These are phyloP conservation scores for Drosophila meridiana DNA, from an alignment of 2,888 invertebrate species.

Conservation along the genomic window DNA sequence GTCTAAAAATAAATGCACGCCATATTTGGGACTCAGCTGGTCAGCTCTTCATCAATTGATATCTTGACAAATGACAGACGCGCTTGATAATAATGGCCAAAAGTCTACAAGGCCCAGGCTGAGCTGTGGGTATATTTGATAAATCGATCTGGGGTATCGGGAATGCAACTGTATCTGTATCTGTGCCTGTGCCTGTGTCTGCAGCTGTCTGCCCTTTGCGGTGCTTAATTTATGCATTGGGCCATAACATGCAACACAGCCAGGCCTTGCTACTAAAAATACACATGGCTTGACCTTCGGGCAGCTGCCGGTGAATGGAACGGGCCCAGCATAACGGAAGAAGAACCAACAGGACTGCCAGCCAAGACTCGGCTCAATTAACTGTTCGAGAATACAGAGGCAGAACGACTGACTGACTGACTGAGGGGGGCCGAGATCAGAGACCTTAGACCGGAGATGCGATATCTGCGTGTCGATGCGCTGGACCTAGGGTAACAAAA, in stretches of 20 bases:
- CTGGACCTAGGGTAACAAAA: constrained; percentile 70
- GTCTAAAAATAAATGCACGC: constrained; percentile 60
- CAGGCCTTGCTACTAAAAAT: constrained; percentile 47
- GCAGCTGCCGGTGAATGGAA: constrained; percentile 48
- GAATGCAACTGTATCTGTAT: background rate
- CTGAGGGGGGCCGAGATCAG: constrained; percentile 3
- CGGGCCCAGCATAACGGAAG: constrained; percentile 54
- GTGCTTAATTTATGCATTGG: constrained; percentile 48
- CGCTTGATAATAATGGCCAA: constrained; percentile 32
- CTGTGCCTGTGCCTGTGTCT: background rate
- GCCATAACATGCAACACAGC: constrained; percentile 27
- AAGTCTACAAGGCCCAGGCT: constrained; percentile 1
- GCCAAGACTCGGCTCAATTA: constrained; percentile 33
- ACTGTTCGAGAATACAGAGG: constrained; percentile 39
- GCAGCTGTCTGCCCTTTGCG: constrained; percentile 34
- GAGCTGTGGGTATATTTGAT: constrained; percentile 5
- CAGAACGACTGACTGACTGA: background rate
- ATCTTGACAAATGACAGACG: constrained; percentile 62
- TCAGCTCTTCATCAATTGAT: constrained; percentile 30
- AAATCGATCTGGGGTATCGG: background rate
- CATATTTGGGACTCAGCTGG: constrained; percentile 28
- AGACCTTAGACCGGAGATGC: constrained; percentile 20
- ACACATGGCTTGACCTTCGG: constrained; percentile 42
- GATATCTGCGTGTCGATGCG: constrained; percentile 10
- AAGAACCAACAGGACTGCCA: constrained; percentile 34